These are phyloP conservation scores for Amphipyra tragopoginis DNA, from an alignment of 2,888 invertebrate genomes.

Conservation along the genomic window DNA sequence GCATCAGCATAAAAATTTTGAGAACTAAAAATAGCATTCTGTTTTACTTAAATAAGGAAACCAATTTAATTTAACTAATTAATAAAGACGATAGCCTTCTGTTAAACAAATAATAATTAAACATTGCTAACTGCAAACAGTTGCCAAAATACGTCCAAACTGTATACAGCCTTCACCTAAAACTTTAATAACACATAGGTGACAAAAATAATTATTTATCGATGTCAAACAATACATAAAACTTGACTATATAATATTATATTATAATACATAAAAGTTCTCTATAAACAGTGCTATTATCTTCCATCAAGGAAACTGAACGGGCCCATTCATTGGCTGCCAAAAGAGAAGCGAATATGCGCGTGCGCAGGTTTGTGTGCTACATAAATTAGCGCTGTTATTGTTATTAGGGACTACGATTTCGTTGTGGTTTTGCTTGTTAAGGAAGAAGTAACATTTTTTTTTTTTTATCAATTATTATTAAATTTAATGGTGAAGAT, in stretches of 20 bases:
- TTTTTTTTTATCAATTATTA: no score
- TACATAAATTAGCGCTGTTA: slow-evolving; percentile 41
- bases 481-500: no score
- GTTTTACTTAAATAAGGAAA: no score
- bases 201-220: slow-evolving; percentile 22
- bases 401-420: slow-evolving; percentile 26
- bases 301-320: slow-evolving; percentile 45
- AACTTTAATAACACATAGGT: slow-evolving; percentile 9
- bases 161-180: slow-evolving; percentile 19
- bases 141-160: slow-evolving; percentile 8
- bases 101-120: no score
- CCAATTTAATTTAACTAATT: no score
- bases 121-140: not conserved
- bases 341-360: slow-evolving; percentile 33
- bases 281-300: slow-evolving; percentile 30
- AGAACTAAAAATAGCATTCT: no score
- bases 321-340: slow-evolving; percentile 38
- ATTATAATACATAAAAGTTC: slow-evolving; percentile 8
- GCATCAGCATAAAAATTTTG: no score
- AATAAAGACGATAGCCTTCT: no score
- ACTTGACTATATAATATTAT: not conserved
- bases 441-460: not conserved
- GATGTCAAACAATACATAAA: slow-evolving; percentile 27
- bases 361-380: slow-evolving; percentile 30
- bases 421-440: slow-evolving; percentile 22